Percentiles rank a stretch among this genome's conserved stretches.
Evolutionary conservation across 1,140 invertebrate species (phyloP).

Genomic region (Phthorimaea operculella): DNA sequence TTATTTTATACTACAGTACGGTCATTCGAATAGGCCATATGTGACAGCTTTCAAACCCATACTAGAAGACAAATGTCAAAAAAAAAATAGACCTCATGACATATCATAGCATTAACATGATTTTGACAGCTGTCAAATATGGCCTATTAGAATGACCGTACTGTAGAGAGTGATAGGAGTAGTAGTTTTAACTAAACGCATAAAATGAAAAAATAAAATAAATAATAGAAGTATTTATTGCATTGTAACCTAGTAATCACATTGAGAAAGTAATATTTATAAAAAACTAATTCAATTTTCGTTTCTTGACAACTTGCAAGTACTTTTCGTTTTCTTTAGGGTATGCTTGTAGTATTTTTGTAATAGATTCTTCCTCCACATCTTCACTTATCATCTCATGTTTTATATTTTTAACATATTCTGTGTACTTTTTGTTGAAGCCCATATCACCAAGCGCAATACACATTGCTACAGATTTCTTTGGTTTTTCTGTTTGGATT

Average conservation of each 20-base stretch:
- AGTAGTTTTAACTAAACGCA: too few species aligned
- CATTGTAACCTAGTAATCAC: background rate
- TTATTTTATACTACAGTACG: too few species aligned
- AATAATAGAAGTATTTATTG: background rate
- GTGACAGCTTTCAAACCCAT: too few species aligned
- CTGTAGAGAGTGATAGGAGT: too few species aligned
- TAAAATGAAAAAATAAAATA: background rate
- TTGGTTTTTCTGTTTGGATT: background rate
- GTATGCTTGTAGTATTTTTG: slow-evolving; percentile 39
- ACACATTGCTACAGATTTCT: slow-evolving; percentile 31
- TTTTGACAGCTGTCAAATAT: too few species aligned
- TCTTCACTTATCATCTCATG: slow-evolving; percentile 12
- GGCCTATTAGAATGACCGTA: too few species aligned
- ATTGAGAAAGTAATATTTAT: background rate
- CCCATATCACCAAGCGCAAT: slow-evolving; percentile 41
- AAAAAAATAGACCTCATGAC: too few species aligned
- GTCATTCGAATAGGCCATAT: too few species aligned
- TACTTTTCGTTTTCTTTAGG: slow-evolving; percentile 34
- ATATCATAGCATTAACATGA: too few species aligned
- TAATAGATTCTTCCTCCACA: slow-evolving; percentile 19
- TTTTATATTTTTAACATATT: slow-evolving; percentile 26
- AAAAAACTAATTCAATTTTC: too few species aligned
- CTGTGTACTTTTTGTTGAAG: slow-evolving; percentile 38
- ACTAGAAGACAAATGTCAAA: too few species aligned
- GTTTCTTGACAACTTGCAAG: slow-evolving; percentile 13